Base-by-base conservation (phyloP, 2,888 invertebrate species). In the Caenorhabditis parvicauda region DNA sequence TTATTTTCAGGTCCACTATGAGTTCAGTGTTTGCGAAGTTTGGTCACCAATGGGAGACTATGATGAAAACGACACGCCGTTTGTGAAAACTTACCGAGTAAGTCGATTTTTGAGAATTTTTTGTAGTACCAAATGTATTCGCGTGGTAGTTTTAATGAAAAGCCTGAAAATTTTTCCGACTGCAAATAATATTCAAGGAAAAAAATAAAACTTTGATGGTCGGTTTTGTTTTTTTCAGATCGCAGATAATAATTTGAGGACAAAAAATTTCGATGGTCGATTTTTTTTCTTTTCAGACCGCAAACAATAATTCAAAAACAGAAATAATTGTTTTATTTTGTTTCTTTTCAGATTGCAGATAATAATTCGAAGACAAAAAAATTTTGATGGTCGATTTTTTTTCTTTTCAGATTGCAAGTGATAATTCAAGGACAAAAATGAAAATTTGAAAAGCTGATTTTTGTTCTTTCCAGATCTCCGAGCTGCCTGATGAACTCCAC, bases 1-100 rank as follows among this genome's bases (percentile, higher is more conserved):
- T 21, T 21, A 17, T 28, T n/a, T 63, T 47, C 46, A 76, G 76
- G 69, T 79, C 6, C 79, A 73, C 61, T 79, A 78, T 54, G 79
- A 79, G 45, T 68, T 79, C 50, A 72, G 72, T 56, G 75, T 77
- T 5, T 79, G 79, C 57, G 79, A 79, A 54, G 76, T 77, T 46
- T 79, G 79, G 79, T 73, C 64, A n/a, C 69, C 74, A 28, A 67
- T 72, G 65, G 76, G 77, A 12, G 79, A 78, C 48, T 79, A 77
- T 48, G 76, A 76, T 27, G 74, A 70, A 22, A 69, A 70, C 41
- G 75, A 70, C 28, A 68, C 64, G 14, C 79, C 76, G 5, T 64
- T 74, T 29, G 79, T 78, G 4, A 69, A 67, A 19, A 76, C 76
- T 9, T 77, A 79, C 48, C 60, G 63, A 46, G 65, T 68, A 24